Conservation (phyloP, 2,113 vertebrate species). For the Nesogale talazaci region DNA sequence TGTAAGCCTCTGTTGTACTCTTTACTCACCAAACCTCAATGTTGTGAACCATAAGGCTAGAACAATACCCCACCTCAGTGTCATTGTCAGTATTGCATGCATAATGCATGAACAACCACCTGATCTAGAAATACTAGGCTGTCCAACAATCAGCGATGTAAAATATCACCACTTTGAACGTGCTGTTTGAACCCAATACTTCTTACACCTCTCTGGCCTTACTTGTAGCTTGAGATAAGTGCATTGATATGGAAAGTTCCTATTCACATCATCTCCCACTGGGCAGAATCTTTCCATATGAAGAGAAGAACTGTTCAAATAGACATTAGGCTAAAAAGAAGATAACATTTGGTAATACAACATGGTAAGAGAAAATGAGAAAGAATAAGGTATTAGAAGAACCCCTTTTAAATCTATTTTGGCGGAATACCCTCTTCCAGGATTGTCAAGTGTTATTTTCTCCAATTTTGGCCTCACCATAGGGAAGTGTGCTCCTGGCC, state of each 20-base stretch:
- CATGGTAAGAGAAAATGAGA: neutral
- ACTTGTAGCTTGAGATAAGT: neutral
- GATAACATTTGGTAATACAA: neutral
- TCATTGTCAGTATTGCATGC: neutral
- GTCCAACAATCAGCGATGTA: neutral
- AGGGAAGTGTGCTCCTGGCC: neutral
- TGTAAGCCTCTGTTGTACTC: neutral
- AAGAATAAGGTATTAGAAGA: neutral
- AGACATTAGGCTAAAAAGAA: neutral
- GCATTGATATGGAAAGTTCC: no score
- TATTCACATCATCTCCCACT: no score
- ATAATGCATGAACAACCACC: neutral
- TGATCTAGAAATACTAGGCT: neutral
- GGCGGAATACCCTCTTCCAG: neutral
- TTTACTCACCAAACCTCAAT: neutral
- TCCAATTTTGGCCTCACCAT: neutral
- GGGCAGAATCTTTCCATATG: neutral
- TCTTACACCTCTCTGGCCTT: neutral
- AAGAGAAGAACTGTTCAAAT: neutral
- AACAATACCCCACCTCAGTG: neutral
- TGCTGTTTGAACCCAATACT: neutral
- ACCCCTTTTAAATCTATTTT: constrained; percentile 39
- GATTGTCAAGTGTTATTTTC: neutral
- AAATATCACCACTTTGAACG: neutral
- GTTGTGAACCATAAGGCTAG: neutral